Conservation (phyloP, 2,797 vertebrate genomes). For the Setipinna tenuifilis region DNA sequence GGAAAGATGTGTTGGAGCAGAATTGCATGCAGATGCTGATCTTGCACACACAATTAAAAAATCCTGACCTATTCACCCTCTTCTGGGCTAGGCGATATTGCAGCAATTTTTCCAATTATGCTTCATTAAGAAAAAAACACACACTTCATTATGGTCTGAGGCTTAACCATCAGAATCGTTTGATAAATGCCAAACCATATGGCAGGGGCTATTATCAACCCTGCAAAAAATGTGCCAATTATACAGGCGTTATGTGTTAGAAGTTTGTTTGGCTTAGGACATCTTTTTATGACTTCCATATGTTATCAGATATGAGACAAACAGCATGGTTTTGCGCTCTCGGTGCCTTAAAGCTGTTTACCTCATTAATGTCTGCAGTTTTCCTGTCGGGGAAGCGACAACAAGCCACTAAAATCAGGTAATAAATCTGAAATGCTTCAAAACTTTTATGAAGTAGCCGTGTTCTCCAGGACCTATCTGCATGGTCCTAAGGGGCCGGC, state of each 20-base stretch:
- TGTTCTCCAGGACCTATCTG: background rate
- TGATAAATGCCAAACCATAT: conserved; percentile 15
- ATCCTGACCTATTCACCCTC: background rate
- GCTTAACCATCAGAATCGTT: background rate
- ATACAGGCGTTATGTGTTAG: background rate
- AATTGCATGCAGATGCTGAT: conserved; percentile 5
- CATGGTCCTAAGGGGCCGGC: background rate
- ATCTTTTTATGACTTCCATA: background rate
- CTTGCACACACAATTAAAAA: background rate
- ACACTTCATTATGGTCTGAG: background rate
- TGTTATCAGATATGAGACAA: background rate
- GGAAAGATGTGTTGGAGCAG: background rate
- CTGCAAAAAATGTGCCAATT: background rate
- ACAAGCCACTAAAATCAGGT: background rate
- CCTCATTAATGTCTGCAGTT: background rate
- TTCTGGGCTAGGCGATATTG: background rate
- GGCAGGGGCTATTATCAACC: background rate
- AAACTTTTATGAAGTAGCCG: no score
- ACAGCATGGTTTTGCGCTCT: background rate
- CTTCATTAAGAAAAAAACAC: background rate
- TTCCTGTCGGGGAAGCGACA: background rate
- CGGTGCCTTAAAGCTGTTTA: background rate
- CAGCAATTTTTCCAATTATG: background rate
- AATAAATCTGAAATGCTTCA: background rate
- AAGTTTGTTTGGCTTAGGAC: background rate